These are phyloP conservation scores for Turnix velox DNA, from an alignment of 2,113 vertebrate genomes.

Conservation along the genomic window DNA sequence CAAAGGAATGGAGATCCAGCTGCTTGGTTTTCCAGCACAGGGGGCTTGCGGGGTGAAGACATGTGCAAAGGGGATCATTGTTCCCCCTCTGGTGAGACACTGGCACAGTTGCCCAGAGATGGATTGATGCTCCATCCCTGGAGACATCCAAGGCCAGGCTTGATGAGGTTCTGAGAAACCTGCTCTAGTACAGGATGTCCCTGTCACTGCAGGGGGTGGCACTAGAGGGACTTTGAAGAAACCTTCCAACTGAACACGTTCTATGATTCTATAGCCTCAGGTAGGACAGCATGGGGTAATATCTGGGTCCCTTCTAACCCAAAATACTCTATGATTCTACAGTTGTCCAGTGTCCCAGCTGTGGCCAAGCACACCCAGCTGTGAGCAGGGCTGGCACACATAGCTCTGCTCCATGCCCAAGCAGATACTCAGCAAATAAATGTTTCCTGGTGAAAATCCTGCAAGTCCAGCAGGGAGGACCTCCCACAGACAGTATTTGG, in stretches of 20 bases:
- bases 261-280: rapidly evolving
- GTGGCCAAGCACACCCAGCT: rapidly evolving
- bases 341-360: not conserved
- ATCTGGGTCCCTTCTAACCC: no score
- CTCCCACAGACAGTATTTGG: rapidly evolving
- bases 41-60: not conserved
- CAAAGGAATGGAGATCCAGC: not conserved
- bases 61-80: rapidly evolving
- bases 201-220: not conserved
- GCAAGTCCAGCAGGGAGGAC: not conserved
- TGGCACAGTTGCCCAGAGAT: not conserved
- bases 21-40: not conserved
- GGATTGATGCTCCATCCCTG: not conserved
- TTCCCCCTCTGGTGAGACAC: not conserved
- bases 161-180: not conserved
- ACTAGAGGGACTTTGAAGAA: not conserved
- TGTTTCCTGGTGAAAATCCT: not conserved
- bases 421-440: not conserved
- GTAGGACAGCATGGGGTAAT: no score
- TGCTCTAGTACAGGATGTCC: not conserved
- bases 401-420: rapidly evolving
- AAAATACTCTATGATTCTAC: not conserved
- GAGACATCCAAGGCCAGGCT: not conserved
- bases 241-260: not conserved
- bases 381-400: not conserved